Base-by-base conservation (phyloP, 2,113 vertebrate species). In the Candoia aspera region DNA sequence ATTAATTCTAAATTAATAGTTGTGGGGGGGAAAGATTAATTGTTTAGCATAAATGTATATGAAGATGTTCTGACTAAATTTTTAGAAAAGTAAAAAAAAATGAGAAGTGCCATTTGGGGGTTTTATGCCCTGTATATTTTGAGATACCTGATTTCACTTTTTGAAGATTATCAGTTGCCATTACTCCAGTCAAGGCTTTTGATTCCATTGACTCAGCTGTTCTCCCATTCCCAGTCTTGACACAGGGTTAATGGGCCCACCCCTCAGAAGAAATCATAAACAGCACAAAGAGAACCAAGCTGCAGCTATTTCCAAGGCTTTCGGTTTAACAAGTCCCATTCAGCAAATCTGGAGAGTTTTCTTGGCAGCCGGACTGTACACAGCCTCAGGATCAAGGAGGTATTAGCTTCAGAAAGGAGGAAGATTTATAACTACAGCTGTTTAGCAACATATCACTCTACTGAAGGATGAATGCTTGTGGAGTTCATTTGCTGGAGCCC, bases 351-450 rank as follows among this genome's bases (percentile, higher is more conserved):
- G 64, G 54, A 62, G 46, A 92, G 29, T 62, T 59, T 58, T 79
- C 89, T 84, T 64, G 87, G 64, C 91, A 92, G 73, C 91, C 53
- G 58, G 46, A 42, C 87, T 62, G n/a, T 89, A 58, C 46, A 84
- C 8, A 49, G 12, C 21, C 73, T 42, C 57, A 54, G 73, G 85
- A 91, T 60, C 86, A 93, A 64, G 26, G n/a, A 87, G 86, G n/a
- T 19, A 49, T 42, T 88, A 37, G 64, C 68, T 42, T 87, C 64
- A 21, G 92, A 90, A 90, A 90, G 88, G 37, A 86, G 83, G 37
- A 86, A 84, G 86, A 93, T 88, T 93, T 87, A 93, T 90, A 91
- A 84, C 89, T 42, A 55, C 92, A 88, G 46, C 68, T 46, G 68
- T 88, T 90, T 62, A 91, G 92, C 17, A 42, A 86, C n/a, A 88